These are phyloP conservation scores for Notolabrus celidotus DNA, from an alignment of 2,797 vertebrate genomes.

Conservation along the genomic window DNA sequence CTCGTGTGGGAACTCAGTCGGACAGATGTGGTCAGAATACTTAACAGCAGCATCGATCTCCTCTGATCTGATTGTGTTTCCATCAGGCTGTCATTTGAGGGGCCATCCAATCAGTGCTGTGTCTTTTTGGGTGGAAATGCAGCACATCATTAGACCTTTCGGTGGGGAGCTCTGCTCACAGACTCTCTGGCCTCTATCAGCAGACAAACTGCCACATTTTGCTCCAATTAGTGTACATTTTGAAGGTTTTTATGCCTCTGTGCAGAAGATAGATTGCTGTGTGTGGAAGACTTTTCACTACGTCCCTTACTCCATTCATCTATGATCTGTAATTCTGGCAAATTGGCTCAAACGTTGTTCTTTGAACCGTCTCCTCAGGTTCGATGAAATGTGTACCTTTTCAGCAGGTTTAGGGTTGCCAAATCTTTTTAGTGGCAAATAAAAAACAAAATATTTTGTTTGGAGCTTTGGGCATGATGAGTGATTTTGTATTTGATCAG, in stretches of 20 bases:
- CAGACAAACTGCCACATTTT: conserved; percentile 28
- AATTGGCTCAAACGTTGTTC: too few species aligned
- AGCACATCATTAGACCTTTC: conserved; percentile 61
- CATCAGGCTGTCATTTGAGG: conserved; percentile 51
- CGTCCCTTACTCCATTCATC: too few species aligned
- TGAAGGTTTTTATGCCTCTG: not conserved
- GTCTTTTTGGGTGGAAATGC: conserved; percentile 50
- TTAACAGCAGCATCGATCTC: conserved; percentile 53
- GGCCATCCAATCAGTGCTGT: conserved; percentile 59
- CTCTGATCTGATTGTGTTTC: conserved; percentile 64
- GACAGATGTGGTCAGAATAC: conserved; percentile 64
- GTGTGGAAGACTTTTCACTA: not conserved
- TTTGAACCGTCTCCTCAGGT: too few species aligned
- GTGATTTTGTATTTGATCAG: too few species aligned
- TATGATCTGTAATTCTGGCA: too few species aligned
- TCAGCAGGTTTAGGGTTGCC: too few species aligned
- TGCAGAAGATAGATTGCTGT: not conserved
- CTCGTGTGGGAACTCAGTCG: conserved; percentile 44
- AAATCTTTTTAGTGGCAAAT: too few species aligned
- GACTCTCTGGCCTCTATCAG: conserved; percentile 34
- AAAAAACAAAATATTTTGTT: too few species aligned
- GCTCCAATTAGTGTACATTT: conserved; percentile 29
- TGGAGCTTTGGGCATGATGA: too few species aligned
- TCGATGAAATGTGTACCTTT: too few species aligned
- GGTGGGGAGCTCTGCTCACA: conserved; percentile 24